These are phyloP conservation scores for Chrysaora quinquecirrha DNA, from an alignment of 30 jellyfish, hydroid and myxozoan species.

Conservation along the genomic window DNA sequence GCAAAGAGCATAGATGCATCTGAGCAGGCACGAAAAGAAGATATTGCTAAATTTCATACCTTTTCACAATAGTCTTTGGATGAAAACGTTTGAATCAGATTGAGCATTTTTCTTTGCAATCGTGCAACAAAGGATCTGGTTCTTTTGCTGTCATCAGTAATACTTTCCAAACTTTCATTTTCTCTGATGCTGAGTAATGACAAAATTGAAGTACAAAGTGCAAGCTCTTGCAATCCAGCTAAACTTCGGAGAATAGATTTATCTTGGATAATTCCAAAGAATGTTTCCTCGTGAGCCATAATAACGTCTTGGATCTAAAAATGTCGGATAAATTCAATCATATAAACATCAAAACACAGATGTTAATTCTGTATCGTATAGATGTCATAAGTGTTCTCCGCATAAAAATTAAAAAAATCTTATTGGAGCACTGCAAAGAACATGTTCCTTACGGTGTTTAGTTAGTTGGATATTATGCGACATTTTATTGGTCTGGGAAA, in stretches of 20 bases:
- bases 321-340: neutral
- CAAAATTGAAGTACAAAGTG: conserved; percentile 71
- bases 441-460: too few relatives aligned
- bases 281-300: conserved; percentile 76
- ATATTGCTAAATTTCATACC: conserved; percentile 31
- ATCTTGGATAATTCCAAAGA: conserved; percentile 69
- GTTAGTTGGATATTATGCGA: too few relatives aligned
- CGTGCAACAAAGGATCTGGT: conserved; percentile 57
- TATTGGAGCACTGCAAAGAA: too few relatives aligned
- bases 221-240: conserved; percentile 63
- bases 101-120: conserved; percentile 64
- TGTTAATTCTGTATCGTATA: too few relatives aligned
- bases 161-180: conserved; percentile 29
- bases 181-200: conserved; percentile 61
- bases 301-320: conserved; percentile 75
- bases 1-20: too few relatives aligned
- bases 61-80: conserved; percentile 40
- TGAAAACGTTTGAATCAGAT: conserved; percentile 54
- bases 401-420: too few relatives aligned
- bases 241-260: conserved; percentile 22
- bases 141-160: conserved; percentile 61
- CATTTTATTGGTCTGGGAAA: too few relatives aligned
- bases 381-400: too few relatives aligned
- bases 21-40: too few relatives aligned
- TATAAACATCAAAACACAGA: too few relatives aligned